These are phyloP conservation scores for Australoheros scitulus DNA, from an alignment of 2,113 vertebrate species.

Conservation along the genomic window DNA sequence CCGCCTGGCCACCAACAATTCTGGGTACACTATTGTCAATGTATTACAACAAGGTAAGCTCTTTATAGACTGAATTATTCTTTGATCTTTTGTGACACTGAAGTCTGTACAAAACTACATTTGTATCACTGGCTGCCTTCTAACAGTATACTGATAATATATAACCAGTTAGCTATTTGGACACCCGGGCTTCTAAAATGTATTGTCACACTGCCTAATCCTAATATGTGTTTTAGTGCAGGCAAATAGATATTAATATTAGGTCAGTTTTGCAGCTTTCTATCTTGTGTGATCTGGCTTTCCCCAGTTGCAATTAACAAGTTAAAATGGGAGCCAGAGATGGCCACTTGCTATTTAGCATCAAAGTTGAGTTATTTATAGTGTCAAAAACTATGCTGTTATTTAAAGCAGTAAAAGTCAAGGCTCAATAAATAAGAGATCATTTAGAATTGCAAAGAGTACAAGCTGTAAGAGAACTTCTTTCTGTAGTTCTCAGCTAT, in stretches of 20 bases:
- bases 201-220: neutral
- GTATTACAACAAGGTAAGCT: constrained; percentile 86
- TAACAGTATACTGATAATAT: neutral
- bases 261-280: neutral
- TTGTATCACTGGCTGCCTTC: neutral
- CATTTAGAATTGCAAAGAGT: neutral
- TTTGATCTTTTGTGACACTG: neutral
- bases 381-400: neutral
- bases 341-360: neutral
- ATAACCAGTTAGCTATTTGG: neutral
- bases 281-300: neutral
- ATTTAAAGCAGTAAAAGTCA: neutral
- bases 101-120: neutral
- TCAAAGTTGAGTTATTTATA: neutral
- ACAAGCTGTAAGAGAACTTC: neutral
- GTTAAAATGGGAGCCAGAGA: constrained; percentile 4
- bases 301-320: neutral
- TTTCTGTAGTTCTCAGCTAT: neutral
- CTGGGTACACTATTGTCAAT: constrained; percentile 84
- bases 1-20: constrained; percentile 89
- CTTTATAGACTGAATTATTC: neutral
- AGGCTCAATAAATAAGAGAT: neutral
- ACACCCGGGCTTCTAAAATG: neutral
- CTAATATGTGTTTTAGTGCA: constrained; percentile 6
- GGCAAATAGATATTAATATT: neutral